These are phyloP conservation scores for Tribolium castaneum DNA, from an alignment of 1,140 invertebrate genomes.

Conservation along the genomic window DNA sequence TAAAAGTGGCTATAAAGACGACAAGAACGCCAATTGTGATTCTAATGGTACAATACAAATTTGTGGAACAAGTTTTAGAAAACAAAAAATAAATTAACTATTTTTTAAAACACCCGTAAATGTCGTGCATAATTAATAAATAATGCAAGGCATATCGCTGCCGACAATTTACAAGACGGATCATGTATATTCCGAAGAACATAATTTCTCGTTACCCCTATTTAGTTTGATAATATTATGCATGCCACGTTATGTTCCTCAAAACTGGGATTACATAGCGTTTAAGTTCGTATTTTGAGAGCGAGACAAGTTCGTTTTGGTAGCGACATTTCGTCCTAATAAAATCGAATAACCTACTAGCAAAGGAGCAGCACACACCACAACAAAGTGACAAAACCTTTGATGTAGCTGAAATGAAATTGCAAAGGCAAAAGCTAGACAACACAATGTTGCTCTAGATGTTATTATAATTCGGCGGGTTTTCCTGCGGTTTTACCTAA, in stretches of 20 bases:
- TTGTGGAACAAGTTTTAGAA: no score
- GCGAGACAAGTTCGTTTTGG: background rate
- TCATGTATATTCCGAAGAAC: background rate
- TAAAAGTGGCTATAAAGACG: no score
- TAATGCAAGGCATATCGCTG: background rate
- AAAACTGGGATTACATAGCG: background rate
- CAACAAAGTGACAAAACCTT: constrained; percentile 10
- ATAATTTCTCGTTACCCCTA: background rate
- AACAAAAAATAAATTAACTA: no score
- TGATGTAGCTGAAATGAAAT: background rate
- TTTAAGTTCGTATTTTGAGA: background rate
- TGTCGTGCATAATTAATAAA: no score
- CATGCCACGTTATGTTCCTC: background rate
- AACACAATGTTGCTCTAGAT: background rate
- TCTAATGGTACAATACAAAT: no score
- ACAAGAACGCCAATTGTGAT: no score
- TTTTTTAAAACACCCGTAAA: no score
- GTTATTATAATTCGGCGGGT: background rate
- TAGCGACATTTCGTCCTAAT: background rate
- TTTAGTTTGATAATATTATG: background rate
- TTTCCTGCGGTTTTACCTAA: background rate
- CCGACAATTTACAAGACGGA: background rate
- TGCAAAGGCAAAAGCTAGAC: background rate
- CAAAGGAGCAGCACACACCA: background rate
- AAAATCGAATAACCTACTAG: constrained; percentile 1